Conservation (phyloP, 2,797 vertebrate genomes). For the Smutsia gigantea region DNA sequence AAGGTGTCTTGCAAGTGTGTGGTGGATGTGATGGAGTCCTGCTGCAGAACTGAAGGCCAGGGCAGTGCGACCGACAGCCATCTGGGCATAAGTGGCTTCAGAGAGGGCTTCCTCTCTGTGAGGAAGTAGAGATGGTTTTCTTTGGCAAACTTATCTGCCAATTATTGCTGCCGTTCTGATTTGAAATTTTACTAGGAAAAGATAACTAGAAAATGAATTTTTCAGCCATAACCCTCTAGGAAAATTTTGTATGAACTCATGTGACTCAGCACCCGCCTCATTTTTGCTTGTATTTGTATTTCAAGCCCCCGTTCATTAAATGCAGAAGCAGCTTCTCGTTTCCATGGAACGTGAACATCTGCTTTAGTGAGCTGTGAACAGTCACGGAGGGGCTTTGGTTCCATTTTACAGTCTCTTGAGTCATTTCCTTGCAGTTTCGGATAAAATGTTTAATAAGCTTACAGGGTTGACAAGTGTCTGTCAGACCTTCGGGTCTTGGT, state of each 20-base stretch:
- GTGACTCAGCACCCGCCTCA: no score
- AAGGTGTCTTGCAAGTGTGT: background rate
- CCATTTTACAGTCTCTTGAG: background rate
- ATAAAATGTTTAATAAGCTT: background rate
- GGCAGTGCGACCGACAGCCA: background rate
- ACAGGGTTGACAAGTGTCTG: background rate
- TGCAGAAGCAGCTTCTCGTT: fast-evolving
- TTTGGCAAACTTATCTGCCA: background rate
- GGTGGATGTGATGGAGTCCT: no score
- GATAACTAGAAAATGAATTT: background rate
- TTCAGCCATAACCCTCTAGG: no score
- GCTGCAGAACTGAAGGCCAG: background rate
- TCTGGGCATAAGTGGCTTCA: background rate
- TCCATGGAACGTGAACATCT: fast-evolving
- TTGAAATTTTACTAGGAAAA: slow-evolving; percentile 11
- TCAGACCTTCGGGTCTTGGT: background rate
- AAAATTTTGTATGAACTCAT: fast-evolving
- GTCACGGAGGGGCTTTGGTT: fast-evolving
- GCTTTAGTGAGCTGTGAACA: background rate
- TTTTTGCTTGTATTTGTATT: background rate
- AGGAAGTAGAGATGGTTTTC: background rate
- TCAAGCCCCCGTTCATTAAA: background rate
- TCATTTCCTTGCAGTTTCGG: background rate
- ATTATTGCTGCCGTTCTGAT: background rate
- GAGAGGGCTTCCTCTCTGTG: background rate